A percentile compares a stretch with the other conserved stretches of the same genome.
Conservation (phyloP, 1,140 invertebrate genomes). For the Drosophila nannoptera region DNA sequence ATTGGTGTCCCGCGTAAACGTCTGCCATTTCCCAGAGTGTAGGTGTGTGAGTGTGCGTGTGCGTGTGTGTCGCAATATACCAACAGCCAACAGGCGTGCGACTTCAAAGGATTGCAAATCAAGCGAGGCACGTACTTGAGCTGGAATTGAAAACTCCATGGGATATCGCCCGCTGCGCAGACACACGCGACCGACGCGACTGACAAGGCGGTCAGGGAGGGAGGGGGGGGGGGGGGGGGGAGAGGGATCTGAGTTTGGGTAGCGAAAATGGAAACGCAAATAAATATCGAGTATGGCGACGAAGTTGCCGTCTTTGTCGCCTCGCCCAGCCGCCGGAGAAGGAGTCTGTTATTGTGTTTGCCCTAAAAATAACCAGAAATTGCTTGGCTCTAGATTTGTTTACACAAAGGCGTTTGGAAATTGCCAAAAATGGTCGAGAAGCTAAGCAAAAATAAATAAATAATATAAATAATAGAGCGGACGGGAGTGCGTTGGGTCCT, state of each 20-base stretch:
- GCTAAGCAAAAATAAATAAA: slow-evolving; percentile 65
- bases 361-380: slow-evolving; percentile 52
- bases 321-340: slow-evolving; percentile 13
- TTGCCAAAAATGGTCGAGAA: slow-evolving; percentile 51
- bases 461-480: slow-evolving; percentile 48
- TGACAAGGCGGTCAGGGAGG: not conserved
- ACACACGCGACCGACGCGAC: not conserved
- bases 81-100: slow-evolving; percentile 15
- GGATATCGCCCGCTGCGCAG: slow-evolving; percentile 32
- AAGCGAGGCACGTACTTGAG: slow-evolving; percentile 47
- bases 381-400: slow-evolving; percentile 54
- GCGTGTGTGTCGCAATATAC: not conserved
- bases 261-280: slow-evolving; percentile 57
- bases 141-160: slow-evolving; percentile 52
- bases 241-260: slow-evolving; percentile 24
- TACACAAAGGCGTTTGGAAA: slow-evolving; percentile 61
- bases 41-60: not conserved
- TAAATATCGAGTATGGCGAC: slow-evolving; percentile 63
- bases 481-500: slow-evolving; percentile 5
- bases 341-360: slow-evolving; percentile 50
- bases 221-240: slow-evolving; percentile 1
- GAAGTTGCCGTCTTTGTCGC: slow-evolving; percentile 7
- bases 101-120: slow-evolving; percentile 48
- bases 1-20: not conserved
- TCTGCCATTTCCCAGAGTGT: not conserved